These are phyloP conservation scores for Mormyrus lacerda DNA, from an alignment of 2,113 vertebrate genomes.

Conservation along the genomic window DNA sequence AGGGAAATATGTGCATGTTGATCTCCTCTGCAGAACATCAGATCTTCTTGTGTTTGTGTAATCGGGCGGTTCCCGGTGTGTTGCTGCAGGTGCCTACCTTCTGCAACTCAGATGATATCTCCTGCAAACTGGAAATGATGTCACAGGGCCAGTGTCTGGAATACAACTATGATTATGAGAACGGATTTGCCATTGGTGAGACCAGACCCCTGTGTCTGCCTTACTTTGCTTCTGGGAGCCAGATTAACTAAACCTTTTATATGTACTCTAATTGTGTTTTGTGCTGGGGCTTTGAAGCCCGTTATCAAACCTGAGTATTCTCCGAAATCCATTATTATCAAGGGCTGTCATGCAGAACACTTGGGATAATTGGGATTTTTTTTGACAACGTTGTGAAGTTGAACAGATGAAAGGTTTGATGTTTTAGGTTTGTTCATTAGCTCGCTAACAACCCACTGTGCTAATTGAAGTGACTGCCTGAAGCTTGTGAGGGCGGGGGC, in stretches of 20 bases:
- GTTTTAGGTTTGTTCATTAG: background rate
- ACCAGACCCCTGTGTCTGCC: background rate
- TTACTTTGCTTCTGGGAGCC: background rate
- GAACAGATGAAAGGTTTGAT: background rate
- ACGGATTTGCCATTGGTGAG: conserved; percentile 92
- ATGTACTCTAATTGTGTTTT: background rate
- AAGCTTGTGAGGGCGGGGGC: background rate
- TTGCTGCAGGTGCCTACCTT: conserved; percentile 79
- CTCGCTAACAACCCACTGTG: background rate
- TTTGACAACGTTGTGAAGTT: background rate
- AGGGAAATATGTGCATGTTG: background rate
- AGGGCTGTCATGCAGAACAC: background rate
- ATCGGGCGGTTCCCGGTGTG: background rate
- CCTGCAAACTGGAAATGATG: conserved; percentile 81
- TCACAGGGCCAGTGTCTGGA: conserved; percentile 87
- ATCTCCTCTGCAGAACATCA: background rate
- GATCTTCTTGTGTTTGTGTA: background rate
- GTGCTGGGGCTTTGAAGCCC: background rate
- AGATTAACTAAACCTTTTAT: background rate
- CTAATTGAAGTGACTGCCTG: background rate
- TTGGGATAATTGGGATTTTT: background rate
- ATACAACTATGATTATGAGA: conserved; percentile 97
- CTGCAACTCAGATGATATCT: conserved; percentile 77
- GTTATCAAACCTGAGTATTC: background rate
- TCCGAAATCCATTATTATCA: background rate